Percentiles rank a stretch among this genome's conserved stretches.
These are phyloP conservation scores for Monochamus saltuarius DNA, from an alignment of 1,140 invertebrate species.

Conservation along the genomic window DNA sequence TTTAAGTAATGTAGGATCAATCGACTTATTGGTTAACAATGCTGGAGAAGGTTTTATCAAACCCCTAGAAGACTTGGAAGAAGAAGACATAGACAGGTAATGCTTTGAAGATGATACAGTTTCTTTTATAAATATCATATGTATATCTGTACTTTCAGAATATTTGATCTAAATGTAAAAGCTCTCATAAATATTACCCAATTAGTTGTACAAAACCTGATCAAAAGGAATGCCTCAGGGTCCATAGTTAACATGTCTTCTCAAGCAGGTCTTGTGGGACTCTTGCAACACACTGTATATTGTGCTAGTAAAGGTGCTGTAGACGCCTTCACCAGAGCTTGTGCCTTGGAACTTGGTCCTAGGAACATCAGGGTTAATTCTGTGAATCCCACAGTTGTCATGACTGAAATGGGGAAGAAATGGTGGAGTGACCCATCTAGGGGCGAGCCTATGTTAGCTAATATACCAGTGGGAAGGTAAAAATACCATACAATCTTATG, in stretches of 20 bases:
- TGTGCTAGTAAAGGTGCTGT: constrained; percentile 65
- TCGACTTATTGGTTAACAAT: constrained; percentile 83
- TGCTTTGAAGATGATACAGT: background rate
- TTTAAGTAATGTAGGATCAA: constrained; percentile 56
- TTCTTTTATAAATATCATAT: constrained; percentile 1
- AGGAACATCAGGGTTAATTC: constrained; percentile 84
- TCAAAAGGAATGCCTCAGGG: constrained; percentile 68
- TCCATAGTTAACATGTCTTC: constrained; percentile 90
- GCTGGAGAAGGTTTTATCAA: constrained; percentile 61
- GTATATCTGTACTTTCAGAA: constrained; percentile 56
- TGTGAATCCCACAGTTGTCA: constrained; percentile 87
- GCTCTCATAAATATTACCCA: constrained; percentile 81
- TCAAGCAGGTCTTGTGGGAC: constrained; percentile 68
- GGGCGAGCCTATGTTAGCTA: constrained; percentile 67
- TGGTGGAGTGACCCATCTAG: constrained; percentile 79
- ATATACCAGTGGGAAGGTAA: constrained; percentile 71
- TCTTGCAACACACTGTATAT: constrained; percentile 66
- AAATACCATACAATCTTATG: background rate
- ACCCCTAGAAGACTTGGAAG: constrained; percentile 63
- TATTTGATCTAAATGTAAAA: constrained; percentile 81
- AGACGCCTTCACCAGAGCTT: constrained; percentile 67
- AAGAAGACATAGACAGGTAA: constrained; percentile 71
- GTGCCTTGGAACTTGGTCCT: constrained; percentile 86
- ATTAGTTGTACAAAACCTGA: constrained; percentile 70
- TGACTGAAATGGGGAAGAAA: constrained; percentile 83